Percentiles rank a stretch among this genome's conserved stretches.
phyloP scores from a whole-genome alignment of 2,888 invertebrate species.

The Polyommatus icarus region DNA sequence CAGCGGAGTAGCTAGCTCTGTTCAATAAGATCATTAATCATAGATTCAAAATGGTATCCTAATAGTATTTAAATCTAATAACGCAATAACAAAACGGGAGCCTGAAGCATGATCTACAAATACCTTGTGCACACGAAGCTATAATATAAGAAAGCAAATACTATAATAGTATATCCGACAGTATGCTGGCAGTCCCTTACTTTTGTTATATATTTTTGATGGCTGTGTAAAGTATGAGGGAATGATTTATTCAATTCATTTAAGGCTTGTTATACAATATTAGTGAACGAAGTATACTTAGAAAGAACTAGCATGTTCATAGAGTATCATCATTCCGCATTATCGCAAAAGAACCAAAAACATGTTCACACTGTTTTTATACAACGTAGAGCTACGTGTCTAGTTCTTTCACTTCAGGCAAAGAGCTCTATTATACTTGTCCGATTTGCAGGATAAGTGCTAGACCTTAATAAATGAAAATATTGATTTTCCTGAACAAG shows the following conservation, averaged over 20 bases:
- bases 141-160: not conserved
- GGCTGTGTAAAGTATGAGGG: conserved; percentile 39
- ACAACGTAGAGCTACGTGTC: conserved; percentile 36
- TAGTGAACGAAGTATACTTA: conserved; percentile 36
- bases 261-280: conserved; percentile 33
- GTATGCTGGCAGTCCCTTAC: conserved; percentile 2
- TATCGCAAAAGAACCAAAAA: conserved; percentile 42
- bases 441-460: not conserved
- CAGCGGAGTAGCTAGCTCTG: not conserved
- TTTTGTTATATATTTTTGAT: conserved; percentile 28
- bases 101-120: not conserved
- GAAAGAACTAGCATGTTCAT: conserved; percentile 42
- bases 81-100: not conserved
- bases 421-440: conserved; percentile 27
- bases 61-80: not conserved
- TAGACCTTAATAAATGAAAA: not conserved
- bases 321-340: conserved; percentile 32
- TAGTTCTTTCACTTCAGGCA: conserved; percentile 40
- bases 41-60: not conserved
- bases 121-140: not conserved
- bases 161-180: not conserved
- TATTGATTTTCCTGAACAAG: not conserved
- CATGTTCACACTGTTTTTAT: conserved; percentile 38
- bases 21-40: not conserved
- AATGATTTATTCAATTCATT: conserved; percentile 33